Conservation (phyloP, 2,113 vertebrate species). For the Barbus barbus region DNA sequence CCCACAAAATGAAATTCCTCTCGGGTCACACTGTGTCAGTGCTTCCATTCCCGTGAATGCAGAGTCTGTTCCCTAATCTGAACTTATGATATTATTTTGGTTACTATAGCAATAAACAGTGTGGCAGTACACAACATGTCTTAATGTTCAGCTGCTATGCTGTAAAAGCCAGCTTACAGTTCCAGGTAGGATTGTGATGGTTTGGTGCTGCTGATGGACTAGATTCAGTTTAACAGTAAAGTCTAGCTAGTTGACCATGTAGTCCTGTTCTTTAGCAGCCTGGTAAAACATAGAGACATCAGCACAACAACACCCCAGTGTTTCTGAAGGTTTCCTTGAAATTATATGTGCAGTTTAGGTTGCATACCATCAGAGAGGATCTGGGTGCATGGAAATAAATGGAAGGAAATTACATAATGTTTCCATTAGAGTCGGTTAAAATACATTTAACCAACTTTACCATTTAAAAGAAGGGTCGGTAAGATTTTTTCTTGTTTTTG, state of each 20-base stretch:
- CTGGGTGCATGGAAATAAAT: no score
- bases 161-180: background rate
- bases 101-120: slow-evolving; percentile 49
- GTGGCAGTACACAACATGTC: background rate
- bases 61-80: slow-evolving; percentile 11
- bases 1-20: slow-evolving; percentile 53
- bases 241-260: background rate
- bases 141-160: background rate
- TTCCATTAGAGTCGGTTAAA: no score
- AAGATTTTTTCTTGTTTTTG: no score
- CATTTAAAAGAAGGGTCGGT: no score
- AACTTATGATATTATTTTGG: slow-evolving; percentile 39
- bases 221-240: background rate
- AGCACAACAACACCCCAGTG: no score
- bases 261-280: background rate
- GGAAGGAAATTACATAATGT: no score
- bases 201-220: background rate
- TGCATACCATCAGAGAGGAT: no score
- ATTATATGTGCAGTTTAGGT: no score
- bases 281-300: background rate
- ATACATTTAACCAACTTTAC: no score
- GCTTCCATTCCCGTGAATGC: slow-evolving; percentile 29
- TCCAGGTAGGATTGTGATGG: background rate
- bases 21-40: slow-evolving; percentile 41
- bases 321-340: no score